Base-by-base conservation (phyloP, 37 sponge, comb jelly and placozoan species). In the Geodia barretti region DNA sequence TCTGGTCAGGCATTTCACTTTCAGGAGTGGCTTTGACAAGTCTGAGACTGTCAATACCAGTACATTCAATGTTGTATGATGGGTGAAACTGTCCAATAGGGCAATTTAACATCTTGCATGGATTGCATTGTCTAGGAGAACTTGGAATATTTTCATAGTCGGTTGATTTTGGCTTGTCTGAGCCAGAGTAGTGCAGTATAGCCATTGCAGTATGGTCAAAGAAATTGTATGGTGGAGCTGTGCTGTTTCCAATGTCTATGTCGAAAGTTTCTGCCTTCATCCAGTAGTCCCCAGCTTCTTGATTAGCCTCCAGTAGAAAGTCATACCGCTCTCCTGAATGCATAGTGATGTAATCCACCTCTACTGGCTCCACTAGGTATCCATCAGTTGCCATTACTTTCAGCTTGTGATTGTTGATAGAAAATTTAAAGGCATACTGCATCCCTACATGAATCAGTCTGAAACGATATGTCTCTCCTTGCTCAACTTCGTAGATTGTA, bases 281-380 rank as follows among this genome's bases (percentile, higher is more conserved):
- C 84, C 79, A 67, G 72, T 84, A 92, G 62, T 87, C 75, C 2
- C 43, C 33, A 39, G 35, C 17, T 1, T 26, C n/a, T n/a, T n/a
- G n/a, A 72, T 58, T 34, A 32, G 78, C 73, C 17, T 77, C 34
- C 39, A 94, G 63, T 21, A 90, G 60, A 38, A 94, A 80, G 62
- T 94, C 94, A 41, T 94, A 94, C 3, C 94, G 75, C 43, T 94
- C 94, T 61, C 94, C 94, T 20, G 79, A 70, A 71, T 94, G 94
- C 1, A 94, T 72, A 1, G 90, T 87, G 73, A 94, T 87, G 71
- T 70, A 94, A 39, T 90, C 88, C 0, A 94, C 94, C 2, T 86
- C 74, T 21, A 38, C 60, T 9, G 76, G 80, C 29, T 86, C 31
- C 24, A 94, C 62, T 54, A 70, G 68, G 34, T 73, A 39, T 0